These are phyloP conservation scores for Miltochrista miniata DNA, from an alignment of 2,888 invertebrate species.

Conservation along the genomic window DNA sequence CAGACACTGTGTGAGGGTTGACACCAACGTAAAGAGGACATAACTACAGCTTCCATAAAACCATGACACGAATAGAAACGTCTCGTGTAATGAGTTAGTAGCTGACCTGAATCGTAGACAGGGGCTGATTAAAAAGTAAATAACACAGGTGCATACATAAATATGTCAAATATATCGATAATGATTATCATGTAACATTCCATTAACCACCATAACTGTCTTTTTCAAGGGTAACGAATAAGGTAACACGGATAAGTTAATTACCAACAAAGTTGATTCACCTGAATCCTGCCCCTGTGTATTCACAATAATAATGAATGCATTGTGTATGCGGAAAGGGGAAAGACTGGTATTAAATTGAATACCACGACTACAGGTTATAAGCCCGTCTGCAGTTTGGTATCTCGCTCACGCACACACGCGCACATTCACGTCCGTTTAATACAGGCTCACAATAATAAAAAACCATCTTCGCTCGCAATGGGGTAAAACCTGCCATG, in stretches of 20 bases:
- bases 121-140: slow-evolving; percentile 1
- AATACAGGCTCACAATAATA: no score
- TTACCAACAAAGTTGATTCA: slow-evolving; percentile 5
- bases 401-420: no score
- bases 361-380: not conserved
- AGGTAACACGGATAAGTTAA: slow-evolving; percentile 3
- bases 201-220: slow-evolving; percentile 15
- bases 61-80: not conserved
- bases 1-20: no score
- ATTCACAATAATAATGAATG: not conserved
- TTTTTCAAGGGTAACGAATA: slow-evolving; percentile 14
- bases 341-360: not conserved
- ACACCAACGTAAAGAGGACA: not conserved
- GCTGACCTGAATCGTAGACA: slow-evolving; percentile 2
- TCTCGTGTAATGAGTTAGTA: not conserved
- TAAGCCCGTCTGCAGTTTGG: no score
- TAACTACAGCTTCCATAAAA: not conserved
- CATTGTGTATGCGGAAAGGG: not conserved
- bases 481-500: no score
- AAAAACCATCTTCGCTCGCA: no score
- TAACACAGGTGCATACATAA: slow-evolving; percentile 4
- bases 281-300: not conserved
- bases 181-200: slow-evolving; percentile 12
- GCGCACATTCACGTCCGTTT: no score
- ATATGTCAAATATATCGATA: slow-evolving; percentile 11